Conservation (phyloP, 2,888 invertebrate species). For the Amphipoea oculea region DNA sequence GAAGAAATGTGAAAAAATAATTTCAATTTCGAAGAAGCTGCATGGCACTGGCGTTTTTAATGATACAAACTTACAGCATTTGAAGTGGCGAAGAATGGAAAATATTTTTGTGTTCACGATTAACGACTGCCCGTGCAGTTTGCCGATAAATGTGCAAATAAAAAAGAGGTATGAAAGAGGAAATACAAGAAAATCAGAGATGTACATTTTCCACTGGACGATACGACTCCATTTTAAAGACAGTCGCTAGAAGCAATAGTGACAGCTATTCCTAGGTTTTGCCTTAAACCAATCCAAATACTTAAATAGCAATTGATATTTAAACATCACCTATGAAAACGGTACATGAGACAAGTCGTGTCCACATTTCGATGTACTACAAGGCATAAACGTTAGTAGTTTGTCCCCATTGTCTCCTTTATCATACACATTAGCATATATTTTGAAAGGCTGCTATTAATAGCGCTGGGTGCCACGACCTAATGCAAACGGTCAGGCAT, state of each 20-base stretch:
- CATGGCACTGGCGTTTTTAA: not conserved
- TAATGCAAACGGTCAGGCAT: constrained; percentile 55
- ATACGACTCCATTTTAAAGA: not conserved
- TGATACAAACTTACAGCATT: too few relatives aligned
- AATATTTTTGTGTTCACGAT: not conserved
- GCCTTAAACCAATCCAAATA: not conserved
- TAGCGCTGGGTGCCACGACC: constrained; percentile 54
- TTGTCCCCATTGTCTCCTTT: constrained; percentile 60
- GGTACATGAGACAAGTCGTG: constrained; percentile 37
- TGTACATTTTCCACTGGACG: not conserved
- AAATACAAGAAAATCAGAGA: not conserved
- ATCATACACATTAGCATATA: constrained; percentile 63
- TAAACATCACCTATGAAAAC: constrained; percentile 28
- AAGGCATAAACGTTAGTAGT: constrained; percentile 43
- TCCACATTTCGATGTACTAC: constrained; percentile 46
- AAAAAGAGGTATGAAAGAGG: not conserved
- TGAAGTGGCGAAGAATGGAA: not conserved
- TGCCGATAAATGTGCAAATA: not conserved
- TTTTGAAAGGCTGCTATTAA: constrained; percentile 64
- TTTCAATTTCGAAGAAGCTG: not conserved
- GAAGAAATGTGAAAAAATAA: not conserved
- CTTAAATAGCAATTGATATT: constrained; percentile 5
- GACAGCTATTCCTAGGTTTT: not conserved
- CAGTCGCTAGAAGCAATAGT: not conserved
- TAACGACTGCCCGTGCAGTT: not conserved